Base-by-base conservation (phyloP, 2,113 vertebrate genomes). In the Pomatorhinus ruficollis region DNA sequence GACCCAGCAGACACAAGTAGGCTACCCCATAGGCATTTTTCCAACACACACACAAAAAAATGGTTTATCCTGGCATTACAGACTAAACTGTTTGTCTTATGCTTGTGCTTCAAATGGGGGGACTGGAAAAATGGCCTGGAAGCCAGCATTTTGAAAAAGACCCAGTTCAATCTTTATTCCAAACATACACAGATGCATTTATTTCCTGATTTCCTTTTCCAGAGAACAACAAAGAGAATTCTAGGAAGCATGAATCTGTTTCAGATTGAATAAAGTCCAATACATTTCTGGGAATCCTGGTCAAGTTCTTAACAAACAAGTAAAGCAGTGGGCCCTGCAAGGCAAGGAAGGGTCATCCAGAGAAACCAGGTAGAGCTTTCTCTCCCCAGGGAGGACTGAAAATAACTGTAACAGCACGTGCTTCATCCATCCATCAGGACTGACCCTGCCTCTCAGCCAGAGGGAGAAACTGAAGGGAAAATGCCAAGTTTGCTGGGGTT, bases 211-310 rank as follows among this genome's bases (percentile, higher is more conserved):
- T 82, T 89, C 49, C 53, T 80, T 90, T 83, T 61, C n/a, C 60
- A 77, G 61, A 83, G 54, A 81, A 90, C 61, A 94, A 89, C 56
- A 95, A 66, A 92, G 80, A 93, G 83, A 94, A 95, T 95, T 94
- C 89, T 95, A 96, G 94, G 94, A 95, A 96, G 83, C 47, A n/a
- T 15, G 22, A 92, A 89, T 89, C 92, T 88, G 61, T 95, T 92
- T 90, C 44, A 64, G 37, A 82, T 12, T 95, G 87, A 93, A 90
- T 30, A 39, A 87, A 59, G 77, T 74, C 86, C 79, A 96, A n/a
- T 59, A n/a, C n/a, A 23, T 87, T 95, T 96, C 89, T 91, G 83
- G 69, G 83, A 96, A 91, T 83, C 33, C 23, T 56, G 47, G n/a
- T 76, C 80, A 71, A 84, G 87, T 50, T 86, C 47, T 84, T 70